These are phyloP conservation scores for Porites lutea DNA, from an alignment of 64 coral and sea anemone species.

Conservation along the genomic window DNA sequence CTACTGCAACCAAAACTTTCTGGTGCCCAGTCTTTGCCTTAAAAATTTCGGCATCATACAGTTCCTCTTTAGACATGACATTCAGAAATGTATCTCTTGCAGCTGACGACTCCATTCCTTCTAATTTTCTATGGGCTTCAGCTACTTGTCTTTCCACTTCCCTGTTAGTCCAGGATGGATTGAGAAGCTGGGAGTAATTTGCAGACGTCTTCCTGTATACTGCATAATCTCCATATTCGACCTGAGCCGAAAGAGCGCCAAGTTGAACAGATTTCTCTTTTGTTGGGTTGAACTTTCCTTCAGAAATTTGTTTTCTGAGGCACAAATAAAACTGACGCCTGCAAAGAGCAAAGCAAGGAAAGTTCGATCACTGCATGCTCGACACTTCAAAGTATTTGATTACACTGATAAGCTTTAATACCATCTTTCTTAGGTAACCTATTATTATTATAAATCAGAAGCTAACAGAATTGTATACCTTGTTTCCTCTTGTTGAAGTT, in stretches of 20 bases:
- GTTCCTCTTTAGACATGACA: conserved; percentile 83
- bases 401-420: neutral
- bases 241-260: conserved; percentile 85
- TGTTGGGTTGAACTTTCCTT: conserved; percentile 89
- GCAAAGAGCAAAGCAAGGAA: conserved; percentile 33
- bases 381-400: neutral
- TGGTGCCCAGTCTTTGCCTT: conserved; percentile 87
- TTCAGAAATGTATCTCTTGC: conserved; percentile 85
- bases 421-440: neutral
- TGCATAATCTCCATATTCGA: conserved; percentile 81
- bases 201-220: neutral
- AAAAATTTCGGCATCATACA: conserved; percentile 94
- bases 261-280: conserved; percentile 75
- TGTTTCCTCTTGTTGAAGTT: conserved; percentile 99
- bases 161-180: conserved; percentile 67
- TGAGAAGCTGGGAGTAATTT: conserved; percentile 70
- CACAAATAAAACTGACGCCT: conserved; percentile 92
- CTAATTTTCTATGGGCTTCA: conserved; percentile 70
- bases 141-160: conserved; percentile 74
- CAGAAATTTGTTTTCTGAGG: conserved; percentile 77
- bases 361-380: neutral
- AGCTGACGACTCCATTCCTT: conserved; percentile 65
- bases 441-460: neutral
- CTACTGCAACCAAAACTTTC: conserved; percentile 91
- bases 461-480: conserved; percentile 41